Percentiles rank a stretch among this genome's conserved stretches.
phyloP scores from a whole-genome alignment of 2,113 vertebrate genomes.

The Leptodactylus fuscus region DNA sequence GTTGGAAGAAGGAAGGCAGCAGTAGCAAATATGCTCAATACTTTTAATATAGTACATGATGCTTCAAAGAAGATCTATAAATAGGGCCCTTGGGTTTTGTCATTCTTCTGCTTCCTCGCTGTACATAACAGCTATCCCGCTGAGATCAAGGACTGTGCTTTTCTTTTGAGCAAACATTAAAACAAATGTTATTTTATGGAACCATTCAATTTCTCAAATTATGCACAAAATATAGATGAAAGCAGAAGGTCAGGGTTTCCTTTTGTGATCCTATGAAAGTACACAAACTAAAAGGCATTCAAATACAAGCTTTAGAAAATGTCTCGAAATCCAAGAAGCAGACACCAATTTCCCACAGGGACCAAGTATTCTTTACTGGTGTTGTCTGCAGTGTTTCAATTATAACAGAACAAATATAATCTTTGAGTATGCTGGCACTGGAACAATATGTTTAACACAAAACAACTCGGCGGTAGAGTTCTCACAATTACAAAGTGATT shows the following conservation, averaged over 20 bases:
- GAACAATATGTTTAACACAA: constrained; percentile 16
- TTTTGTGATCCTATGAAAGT: constrained; percentile 54
- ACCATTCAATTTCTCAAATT: constrained; percentile 58
- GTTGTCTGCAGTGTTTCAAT: constrained; percentile 11
- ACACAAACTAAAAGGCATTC: constrained; percentile 45
- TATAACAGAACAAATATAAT: constrained; percentile 37
- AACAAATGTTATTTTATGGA: constrained; percentile 59
- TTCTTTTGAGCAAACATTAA: constrained; percentile 54
- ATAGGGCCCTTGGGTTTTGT: constrained; percentile 48
- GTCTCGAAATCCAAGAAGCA: constrained; percentile 4
- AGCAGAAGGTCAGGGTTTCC: constrained; percentile 47
- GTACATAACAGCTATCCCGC: constrained; percentile 59
- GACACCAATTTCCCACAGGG: constrained; percentile 47
- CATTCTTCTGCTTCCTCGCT: constrained; percentile 55
- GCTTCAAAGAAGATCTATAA: constrained; percentile 56
- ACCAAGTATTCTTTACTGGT: constrained; percentile 7
- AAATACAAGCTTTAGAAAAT: constrained; percentile 45
- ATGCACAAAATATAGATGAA: constrained; percentile 60
- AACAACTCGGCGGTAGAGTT: background rate
- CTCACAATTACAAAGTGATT: background rate
- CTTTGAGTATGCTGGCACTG: background rate
- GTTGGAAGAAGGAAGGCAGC: background rate
- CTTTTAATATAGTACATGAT: constrained; percentile 45
- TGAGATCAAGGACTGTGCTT: constrained; percentile 57
- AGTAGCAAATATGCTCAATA: constrained; percentile 17